Conservation (phyloP, 2,113 vertebrate genomes). For the Pygoscelis antarcticus region DNA sequence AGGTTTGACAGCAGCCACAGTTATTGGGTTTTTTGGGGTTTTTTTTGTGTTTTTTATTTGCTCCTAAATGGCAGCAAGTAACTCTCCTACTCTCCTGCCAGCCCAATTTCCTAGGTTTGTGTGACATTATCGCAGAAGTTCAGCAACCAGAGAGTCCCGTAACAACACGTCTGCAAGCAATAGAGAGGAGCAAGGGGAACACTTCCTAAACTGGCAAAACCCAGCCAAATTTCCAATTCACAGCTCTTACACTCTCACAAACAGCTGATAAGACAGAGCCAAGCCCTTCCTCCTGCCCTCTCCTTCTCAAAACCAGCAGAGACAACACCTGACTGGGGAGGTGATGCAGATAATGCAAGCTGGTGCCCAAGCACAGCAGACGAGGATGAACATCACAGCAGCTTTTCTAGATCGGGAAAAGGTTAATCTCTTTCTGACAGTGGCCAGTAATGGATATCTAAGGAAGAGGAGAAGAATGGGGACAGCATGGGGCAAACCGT, state of each 20-base stretch:
- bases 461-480: neutral
- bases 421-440: neutral
- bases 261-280: neutral
- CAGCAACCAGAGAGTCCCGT: neutral
- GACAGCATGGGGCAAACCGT: neutral
- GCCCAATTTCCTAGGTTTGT: neutral
- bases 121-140: neutral
- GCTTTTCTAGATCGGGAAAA: neutral
- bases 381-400: neutral
- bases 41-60: neutral
- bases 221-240: too few species aligned
- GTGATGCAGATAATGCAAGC: rapidly evolving
- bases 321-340: too few species aligned
- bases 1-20: neutral
- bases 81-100: neutral
- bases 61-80: neutral
- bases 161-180: neutral
- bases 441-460: neutral
- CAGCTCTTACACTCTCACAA: neutral
- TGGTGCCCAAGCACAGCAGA: neutral
- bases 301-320: neutral
- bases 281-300: neutral
- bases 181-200: neutral
- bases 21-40: neutral
- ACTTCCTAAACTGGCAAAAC: neutral